Evolutionary conservation across 2,888 invertebrate genomes (phyloP).

Genomic region (Ischnura elegans): DNA sequence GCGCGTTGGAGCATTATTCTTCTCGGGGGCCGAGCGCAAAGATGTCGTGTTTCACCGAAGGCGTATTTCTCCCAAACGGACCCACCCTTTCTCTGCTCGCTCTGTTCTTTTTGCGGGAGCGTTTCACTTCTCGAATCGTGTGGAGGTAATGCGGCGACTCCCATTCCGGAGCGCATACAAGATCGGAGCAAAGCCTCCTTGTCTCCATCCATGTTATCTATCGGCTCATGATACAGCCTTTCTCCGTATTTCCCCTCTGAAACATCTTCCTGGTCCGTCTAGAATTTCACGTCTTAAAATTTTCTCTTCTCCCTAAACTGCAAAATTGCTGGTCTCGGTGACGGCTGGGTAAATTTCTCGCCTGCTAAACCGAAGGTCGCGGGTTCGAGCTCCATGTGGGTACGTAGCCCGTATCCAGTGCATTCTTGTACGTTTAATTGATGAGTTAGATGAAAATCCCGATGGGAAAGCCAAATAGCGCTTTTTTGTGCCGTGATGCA

Average conservation of each 20-base stretch:
- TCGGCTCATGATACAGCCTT: not conserved
- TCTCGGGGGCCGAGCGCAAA: not conserved
- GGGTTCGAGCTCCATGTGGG: too few relatives aligned
- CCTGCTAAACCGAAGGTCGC: too few relatives aligned
- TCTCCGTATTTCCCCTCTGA: not conserved
- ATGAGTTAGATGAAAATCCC: too few relatives aligned
- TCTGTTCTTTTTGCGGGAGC: not conserved
- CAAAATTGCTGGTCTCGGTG: too few relatives aligned
- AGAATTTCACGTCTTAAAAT: too few relatives aligned
- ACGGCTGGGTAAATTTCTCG: too few relatives aligned
- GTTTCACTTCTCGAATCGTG: not conserved
- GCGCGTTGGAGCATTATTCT: not conserved
- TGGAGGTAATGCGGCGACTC: constrained; percentile 6
- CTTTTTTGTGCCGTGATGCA: too few relatives aligned
- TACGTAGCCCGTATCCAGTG: too few relatives aligned
- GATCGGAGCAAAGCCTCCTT: not conserved
- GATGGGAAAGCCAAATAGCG: too few relatives aligned
- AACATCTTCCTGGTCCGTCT: too few relatives aligned
- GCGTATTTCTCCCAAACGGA: constrained; percentile 1
- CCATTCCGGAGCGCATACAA: not conserved
- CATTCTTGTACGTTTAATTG: too few relatives aligned
- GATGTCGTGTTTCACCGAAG: not conserved
- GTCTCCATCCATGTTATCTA: not conserved
- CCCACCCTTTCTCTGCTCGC: not conserved
- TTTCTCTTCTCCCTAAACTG: too few relatives aligned